Evolutionary conservation across 2,113 vertebrate genomes (phyloP).

Genomic region (Scatophagus argus): DNA sequence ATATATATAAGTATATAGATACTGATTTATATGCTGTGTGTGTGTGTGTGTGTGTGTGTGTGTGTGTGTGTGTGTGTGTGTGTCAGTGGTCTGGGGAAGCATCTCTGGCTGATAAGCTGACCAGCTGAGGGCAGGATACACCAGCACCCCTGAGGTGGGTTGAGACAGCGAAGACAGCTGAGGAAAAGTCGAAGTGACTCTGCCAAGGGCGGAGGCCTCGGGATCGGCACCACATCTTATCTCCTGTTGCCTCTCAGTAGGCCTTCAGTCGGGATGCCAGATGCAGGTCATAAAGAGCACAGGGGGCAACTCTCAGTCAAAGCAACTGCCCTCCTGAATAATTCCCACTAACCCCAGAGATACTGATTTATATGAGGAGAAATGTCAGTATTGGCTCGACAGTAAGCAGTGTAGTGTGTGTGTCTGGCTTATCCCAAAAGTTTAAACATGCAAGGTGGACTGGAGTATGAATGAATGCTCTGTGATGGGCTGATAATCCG

Average conservation of each 20-base stretch:
- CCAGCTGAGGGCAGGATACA: constrained; percentile 34
- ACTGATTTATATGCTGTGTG: no score
- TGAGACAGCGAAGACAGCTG: constrained; percentile 22
- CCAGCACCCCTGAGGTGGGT: constrained; percentile 35
- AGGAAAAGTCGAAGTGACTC: constrained; percentile 52
- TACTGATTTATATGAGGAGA: constrained; percentile 15
- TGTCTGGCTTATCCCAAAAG: not conserved
- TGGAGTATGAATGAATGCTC: not conserved
- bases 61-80: constrained; percentile 19
- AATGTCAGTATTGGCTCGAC: not conserved
- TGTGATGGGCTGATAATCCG: not conserved
- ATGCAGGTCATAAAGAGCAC: constrained; percentile 43
- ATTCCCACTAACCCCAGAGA: constrained; percentile 34
- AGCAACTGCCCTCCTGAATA: constrained; percentile 27
- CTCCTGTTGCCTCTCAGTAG: constrained; percentile 43
- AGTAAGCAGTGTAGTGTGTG: not conserved
- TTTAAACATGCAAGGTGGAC: constrained; percentile 1
- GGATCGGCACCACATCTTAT: constrained; percentile 55
- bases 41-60: constrained; percentile 11
- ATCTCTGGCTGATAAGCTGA: constrained; percentile 45
- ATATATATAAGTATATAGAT: no score
- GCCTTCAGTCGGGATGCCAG: constrained; percentile 46
- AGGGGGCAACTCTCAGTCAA: constrained; percentile 54
- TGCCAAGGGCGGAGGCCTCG: constrained; percentile 43
- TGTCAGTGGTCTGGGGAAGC: constrained; percentile 2